These are phyloP conservation scores for Coremacera marginata DNA, from an alignment of 2,888 invertebrate genomes.

Conservation along the genomic window DNA sequence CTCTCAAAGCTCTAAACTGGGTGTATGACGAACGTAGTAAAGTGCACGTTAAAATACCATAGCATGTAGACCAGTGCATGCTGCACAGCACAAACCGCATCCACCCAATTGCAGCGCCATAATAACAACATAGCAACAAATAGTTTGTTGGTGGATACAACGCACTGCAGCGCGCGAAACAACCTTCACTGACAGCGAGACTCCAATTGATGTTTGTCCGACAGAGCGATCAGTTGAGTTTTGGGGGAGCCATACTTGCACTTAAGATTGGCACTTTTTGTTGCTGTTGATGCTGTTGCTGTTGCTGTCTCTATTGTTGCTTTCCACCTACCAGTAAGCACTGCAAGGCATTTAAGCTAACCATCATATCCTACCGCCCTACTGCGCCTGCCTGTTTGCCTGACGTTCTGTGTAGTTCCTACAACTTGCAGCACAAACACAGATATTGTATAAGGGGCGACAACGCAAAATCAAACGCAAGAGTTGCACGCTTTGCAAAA, in stretches of 20 bases:
- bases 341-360: constrained; percentile 21
- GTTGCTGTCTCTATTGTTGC: not conserved
- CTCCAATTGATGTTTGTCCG: not conserved
- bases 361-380: not conserved
- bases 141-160: not conserved
- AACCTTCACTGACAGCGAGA: constrained; percentile 7
- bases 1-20: constrained; percentile 12
- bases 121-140: constrained; percentile 3
- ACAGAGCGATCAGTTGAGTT: not conserved
- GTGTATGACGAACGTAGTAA: constrained; percentile 2
- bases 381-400: not conserved
- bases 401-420: not conserved
- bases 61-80: not conserved
- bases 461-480: constrained; percentile 45
- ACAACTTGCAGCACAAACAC: constrained; percentile 25
- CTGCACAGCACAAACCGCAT: constrained; percentile 28
- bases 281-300: not conserved
- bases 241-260: not conserved
- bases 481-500: not conserved
- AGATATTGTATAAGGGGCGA: constrained; percentile 46
- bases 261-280: constrained; percentile 37
- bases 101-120: constrained; percentile 30
- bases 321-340: constrained; percentile 33
- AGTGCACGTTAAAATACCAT: constrained; percentile 26
- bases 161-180: constrained; percentile 15